Conservation (phyloP, 2,797 vertebrate species). For the Sylvia borin region DNA sequence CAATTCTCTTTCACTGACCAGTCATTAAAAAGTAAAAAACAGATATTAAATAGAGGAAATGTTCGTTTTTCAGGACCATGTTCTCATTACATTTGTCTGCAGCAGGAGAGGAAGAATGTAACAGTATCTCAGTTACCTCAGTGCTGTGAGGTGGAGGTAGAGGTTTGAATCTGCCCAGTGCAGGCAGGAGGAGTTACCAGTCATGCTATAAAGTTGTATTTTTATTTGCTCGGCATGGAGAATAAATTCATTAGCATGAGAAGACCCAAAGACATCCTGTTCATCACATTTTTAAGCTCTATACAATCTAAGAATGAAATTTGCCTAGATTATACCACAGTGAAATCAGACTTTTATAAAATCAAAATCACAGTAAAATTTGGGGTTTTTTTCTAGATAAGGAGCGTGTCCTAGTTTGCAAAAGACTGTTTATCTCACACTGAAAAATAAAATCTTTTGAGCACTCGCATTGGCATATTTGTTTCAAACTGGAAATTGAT, state of each 20-base stretch:
- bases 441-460: background rate
- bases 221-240: background rate
- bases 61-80: background rate
- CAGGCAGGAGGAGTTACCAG: background rate
- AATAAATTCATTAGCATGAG: background rate
- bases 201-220: background rate
- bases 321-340: background rate
- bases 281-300: background rate
- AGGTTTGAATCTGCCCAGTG: background rate
- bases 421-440: background rate
- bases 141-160: background rate
- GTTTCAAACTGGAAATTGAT: background rate
- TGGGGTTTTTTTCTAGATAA: no score
- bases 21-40: background rate
- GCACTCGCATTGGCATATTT: background rate
- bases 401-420: rapidly evolving
- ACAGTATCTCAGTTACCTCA: background rate
- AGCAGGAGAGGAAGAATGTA: background rate
- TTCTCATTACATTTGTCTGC: background rate
- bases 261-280: background rate
- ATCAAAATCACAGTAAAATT: background rate
- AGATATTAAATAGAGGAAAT: background rate
- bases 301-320: background rate
- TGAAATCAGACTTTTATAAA: background rate
- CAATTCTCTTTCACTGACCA: background rate